These are phyloP conservation scores for Brachionus angularis DNA, from an alignment of 1,140 invertebrate genomes.

Conservation along the genomic window DNA sequence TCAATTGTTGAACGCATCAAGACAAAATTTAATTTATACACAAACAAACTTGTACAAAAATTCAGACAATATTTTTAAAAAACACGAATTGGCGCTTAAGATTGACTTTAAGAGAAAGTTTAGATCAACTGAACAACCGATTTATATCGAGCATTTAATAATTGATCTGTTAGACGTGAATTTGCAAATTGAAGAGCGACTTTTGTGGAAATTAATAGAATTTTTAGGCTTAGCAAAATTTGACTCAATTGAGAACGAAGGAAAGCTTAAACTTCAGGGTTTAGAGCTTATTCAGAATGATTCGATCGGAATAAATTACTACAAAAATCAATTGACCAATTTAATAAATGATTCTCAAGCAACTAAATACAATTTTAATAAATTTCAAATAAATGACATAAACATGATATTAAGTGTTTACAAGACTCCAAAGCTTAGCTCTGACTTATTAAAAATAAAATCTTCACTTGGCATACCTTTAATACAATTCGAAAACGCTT, in stretches of 20 bases:
- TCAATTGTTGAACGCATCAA: constrained; percentile 30
- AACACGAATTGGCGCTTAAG: constrained; percentile 10
- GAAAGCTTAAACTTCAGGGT: constrained; percentile 4
- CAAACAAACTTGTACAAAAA: constrained; percentile 8
- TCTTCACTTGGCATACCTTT: constrained; percentile 77
- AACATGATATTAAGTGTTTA: constrained; percentile 77
- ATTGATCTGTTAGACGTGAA: constrained; percentile 60
- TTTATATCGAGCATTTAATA: constrained; percentile 23
- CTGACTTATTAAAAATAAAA: constrained; percentile 74
- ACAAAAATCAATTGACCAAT: constrained; percentile 18
- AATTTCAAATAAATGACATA: constrained; percentile 72
- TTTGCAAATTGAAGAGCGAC: constrained; percentile 76
- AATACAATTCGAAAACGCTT: constrained; percentile 91
- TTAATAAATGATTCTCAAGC: constrained; percentile 26
- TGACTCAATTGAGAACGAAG: constrained; percentile 46
- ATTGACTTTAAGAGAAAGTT: constrained; percentile 38
- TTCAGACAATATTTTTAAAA: too few relatives aligned
- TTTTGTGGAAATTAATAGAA: constrained; percentile 77
- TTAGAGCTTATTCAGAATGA: too few relatives aligned
- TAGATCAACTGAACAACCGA: background rate
- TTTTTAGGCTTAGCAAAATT: constrained; percentile 61
- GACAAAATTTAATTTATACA: constrained; percentile 15
- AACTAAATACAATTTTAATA: constrained; percentile 67
- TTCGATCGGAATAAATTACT: background rate
- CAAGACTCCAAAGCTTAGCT: constrained; percentile 73